phyloP scores from a whole-genome alignment of 2,888 invertebrate species.

The Xylophagus ater region DNA sequence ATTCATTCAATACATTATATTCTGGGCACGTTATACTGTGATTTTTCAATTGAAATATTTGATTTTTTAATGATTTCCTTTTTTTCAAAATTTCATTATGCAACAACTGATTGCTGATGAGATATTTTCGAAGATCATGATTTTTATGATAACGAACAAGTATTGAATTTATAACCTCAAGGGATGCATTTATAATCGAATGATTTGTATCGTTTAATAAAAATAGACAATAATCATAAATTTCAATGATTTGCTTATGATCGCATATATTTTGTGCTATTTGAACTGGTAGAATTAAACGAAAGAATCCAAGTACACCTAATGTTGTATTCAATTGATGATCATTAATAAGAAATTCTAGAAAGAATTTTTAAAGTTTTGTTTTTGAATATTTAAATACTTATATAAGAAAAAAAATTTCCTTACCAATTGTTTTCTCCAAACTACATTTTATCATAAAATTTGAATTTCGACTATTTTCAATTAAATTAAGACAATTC shows the following conservation, averaged over 20 bases:
- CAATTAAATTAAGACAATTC: constrained; percentile 69
- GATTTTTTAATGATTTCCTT: constrained; percentile 40
- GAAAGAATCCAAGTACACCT: constrained; percentile 55
- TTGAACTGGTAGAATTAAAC: constrained; percentile 50
- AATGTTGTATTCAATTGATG: constrained; percentile 44
- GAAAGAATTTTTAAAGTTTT: constrained; percentile 2
- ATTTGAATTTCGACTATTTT: constrained; percentile 57
- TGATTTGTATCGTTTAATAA: constrained; percentile 65
- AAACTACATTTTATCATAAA: constrained; percentile 43
- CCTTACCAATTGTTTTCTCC: constrained; percentile 35
- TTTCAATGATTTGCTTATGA: constrained; percentile 43
- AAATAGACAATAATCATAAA: constrained; percentile 65
- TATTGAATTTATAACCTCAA: constrained; percentile 51
- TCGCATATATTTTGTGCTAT: constrained; percentile 26
- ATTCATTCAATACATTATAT: constrained; percentile 21
- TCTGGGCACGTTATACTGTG: constrained; percentile 26
- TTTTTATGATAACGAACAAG: constrained; percentile 24
- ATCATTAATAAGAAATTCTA: constrained; percentile 32
- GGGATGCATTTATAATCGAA: constrained; percentile 75
- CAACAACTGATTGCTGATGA: constrained; percentile 34
- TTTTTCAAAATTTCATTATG: constrained; percentile 37
- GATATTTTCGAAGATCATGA: constrained; percentile 29
- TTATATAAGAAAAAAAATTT: neutral
- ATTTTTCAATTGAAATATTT: constrained; percentile 39
- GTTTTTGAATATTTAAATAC: neutral